Evolutionary conservation across 2,113 vertebrate genomes (phyloP).

Genomic region (Corythornis cristatus): DNA sequence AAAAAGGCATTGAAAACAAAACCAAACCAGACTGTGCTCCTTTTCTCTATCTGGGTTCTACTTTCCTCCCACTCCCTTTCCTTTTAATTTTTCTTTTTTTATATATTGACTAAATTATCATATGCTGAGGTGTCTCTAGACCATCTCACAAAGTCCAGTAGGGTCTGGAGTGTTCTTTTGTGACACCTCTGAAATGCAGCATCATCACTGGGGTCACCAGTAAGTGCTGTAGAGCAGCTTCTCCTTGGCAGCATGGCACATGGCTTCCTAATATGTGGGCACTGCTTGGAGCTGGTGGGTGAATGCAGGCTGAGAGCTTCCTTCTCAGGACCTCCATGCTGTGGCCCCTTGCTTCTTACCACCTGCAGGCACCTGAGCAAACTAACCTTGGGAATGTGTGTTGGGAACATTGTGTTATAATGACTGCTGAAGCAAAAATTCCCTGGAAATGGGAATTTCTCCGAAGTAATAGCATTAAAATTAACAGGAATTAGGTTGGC

Average conservation of each 20-base stretch:
- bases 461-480: neutral
- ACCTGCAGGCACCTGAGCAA: neutral
- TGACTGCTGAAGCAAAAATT: neutral
- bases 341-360: neutral
- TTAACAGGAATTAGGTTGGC: neutral
- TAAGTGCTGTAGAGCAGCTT: neutral
- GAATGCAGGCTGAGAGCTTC: neutral
- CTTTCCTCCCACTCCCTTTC: neutral
- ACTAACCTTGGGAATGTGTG: neutral
- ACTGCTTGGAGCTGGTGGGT: neutral
- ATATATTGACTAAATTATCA: neutral
- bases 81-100: neutral
- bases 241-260: rapidly evolving
- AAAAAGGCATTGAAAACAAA: neutral
- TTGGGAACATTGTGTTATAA: neutral
- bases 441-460: neutral
- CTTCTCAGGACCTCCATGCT: rapidly evolving
- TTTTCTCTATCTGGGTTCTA: neutral
- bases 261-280: neutral
- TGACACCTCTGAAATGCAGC: rapidly evolving
- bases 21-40: neutral
- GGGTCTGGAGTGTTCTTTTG: neutral
- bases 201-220: neutral
- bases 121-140: neutral
- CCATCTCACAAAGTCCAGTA: neutral